Base-by-base conservation (phyloP, 2,888 invertebrate species). In the Liodrosophila aerea region DNA sequence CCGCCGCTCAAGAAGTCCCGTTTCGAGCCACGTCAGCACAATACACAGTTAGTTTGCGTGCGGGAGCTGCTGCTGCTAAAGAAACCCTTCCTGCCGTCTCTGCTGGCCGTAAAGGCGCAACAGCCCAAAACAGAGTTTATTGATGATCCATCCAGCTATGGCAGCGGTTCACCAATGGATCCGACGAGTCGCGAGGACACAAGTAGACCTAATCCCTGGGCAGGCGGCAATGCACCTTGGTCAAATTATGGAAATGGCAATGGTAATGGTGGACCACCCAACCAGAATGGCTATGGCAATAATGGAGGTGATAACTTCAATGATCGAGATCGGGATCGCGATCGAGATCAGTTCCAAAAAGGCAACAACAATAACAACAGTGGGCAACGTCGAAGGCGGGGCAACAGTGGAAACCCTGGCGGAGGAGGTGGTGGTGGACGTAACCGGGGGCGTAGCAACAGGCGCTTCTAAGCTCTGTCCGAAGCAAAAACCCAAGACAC, bases 1-100 rank as follows among this genome's bases (percentile, higher is more conserved):
- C 87, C 88, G 4, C 89, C 90, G 0, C 57, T 82, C 0, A 90
- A 90, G 61, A 89, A 89, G 50, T 86, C 89, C 0, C 87, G 90
- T 22, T 87, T 88, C 11, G 90, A 90, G 43, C 85, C 87, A 1
- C 77, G 88, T 0, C 88, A 90, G 67, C 90, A 90, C 59, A 86
- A 89, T 69, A 88, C 89, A 0, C 88, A 88, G 60, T 68, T 89
- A 43, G 87, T 90, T 12, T 89, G 82, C 59, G 89, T 88, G 30
- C 78, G 85, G 1, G 89, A 90, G 40, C 51, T 88, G 36, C 45
- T 88, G 44, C 72, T 78, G 22, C 65, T 88, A 1, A 88, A 87
- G 58, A 87, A 88, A 45, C 86, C 89, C 37, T 88, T 88, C 64
- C 77, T 88, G 66, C 86, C 88, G 13, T 85, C 88, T 7, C 63